phyloP scores from a whole-genome alignment of 2,797 vertebrate species.

The Arctocebus calabarensis region DNA sequence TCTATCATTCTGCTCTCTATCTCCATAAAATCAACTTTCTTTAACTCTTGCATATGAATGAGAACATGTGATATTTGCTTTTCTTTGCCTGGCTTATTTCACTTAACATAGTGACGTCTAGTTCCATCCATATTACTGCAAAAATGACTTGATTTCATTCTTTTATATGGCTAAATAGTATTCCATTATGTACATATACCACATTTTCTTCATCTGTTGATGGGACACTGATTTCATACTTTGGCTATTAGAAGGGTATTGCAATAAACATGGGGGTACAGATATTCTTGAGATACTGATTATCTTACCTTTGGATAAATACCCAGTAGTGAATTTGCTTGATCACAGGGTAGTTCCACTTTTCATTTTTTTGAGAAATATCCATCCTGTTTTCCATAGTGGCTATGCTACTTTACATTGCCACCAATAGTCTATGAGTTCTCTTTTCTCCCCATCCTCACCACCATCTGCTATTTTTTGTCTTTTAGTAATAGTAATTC shows the following conservation, averaged over 20 bases:
- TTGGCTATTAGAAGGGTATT: not conserved
- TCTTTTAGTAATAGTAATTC: not conserved
- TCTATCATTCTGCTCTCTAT: not conserved
- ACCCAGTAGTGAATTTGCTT: not conserved
- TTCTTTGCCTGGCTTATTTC: not conserved
- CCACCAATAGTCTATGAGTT: not conserved
- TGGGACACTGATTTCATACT: not conserved
- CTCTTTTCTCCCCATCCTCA: not conserved
- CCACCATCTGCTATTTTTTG: not conserved
- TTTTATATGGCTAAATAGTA: not conserved
- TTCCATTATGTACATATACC: not conserved
- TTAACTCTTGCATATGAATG: not conserved
- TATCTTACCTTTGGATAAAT: not conserved
- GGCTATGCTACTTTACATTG: not conserved
- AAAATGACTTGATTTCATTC: not conserved
- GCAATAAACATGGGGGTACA: not conserved
- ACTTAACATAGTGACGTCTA: not conserved
- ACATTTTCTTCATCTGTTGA: not conserved
- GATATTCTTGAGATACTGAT: not conserved
- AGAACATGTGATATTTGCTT: not conserved
- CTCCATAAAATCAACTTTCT: not conserved
- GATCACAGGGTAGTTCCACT: not conserved
- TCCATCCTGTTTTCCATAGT: not conserved
- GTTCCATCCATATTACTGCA: not conserved
- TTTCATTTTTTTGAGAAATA: not conserved